Percentiles rank a stretch among this genome's conserved stretches.
These are phyloP conservation scores for Sisor rabdophorus DNA, from an alignment of 2,113 vertebrate species.

Conservation along the genomic window DNA sequence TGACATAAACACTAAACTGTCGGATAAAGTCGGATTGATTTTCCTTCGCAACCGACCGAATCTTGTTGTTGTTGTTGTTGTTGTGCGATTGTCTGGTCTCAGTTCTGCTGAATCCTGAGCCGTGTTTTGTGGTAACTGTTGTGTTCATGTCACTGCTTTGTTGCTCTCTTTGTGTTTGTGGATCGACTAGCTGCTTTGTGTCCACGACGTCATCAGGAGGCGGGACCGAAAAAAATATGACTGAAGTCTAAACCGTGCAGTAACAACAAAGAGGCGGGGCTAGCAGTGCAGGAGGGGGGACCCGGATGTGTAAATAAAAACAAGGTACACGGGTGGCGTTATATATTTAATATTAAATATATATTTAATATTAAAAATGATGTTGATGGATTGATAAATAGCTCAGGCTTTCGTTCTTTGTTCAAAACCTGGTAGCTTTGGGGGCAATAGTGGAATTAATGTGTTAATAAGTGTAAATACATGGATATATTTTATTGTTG, in stretches of 20 bases:
- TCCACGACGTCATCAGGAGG: constrained; percentile 61
- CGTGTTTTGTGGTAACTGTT: constrained; percentile 54
- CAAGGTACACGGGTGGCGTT: constrained; percentile 17
- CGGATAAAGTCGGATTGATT: neutral
- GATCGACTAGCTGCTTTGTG: constrained; percentile 65
- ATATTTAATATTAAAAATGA: neutral
- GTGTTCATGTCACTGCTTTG: constrained; percentile 64
- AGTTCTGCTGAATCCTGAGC: constrained; percentile 34
- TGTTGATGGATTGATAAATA: neutral
- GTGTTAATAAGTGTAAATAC: too few species aligned
- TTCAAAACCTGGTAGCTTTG: neutral
- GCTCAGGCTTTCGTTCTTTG: neutral
- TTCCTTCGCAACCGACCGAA: neutral
- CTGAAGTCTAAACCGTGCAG: constrained; percentile 53
- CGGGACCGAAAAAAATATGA: constrained; percentile 49
- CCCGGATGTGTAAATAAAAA: constrained; percentile 89
- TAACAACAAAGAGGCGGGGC: constrained; percentile 41
- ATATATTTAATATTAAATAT: neutral
- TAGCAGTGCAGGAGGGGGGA: constrained; percentile 23
- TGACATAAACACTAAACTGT: constrained; percentile 6
- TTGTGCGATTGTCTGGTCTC: constrained; percentile 55
- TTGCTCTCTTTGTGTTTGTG: constrained; percentile 73
- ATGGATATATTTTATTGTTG: too few species aligned
- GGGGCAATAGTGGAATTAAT: neutral
- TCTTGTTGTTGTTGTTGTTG: constrained; percentile 15